phyloP scores from a whole-genome alignment of 2,113 vertebrate genomes.

The Pollachius pollachius region DNA sequence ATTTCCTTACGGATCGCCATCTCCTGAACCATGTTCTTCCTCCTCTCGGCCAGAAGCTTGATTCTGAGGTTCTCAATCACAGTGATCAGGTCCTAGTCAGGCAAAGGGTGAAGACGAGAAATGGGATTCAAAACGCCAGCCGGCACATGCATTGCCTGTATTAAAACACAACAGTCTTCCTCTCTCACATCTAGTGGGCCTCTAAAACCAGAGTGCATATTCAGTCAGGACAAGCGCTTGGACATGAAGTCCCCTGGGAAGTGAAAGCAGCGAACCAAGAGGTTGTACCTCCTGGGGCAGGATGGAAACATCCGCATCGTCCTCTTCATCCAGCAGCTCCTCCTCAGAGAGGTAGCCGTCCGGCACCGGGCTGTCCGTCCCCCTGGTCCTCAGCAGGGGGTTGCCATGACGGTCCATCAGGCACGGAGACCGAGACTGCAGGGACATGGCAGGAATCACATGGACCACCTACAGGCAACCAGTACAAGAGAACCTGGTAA shows the following conservation, averaged over 20 bases:
- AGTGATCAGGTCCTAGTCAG: conserved; percentile 70
- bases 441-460: conserved; percentile 71
- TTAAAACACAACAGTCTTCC: not conserved
- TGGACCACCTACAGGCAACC: conserved; percentile 77
- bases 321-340: conserved; percentile 71
- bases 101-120: not conserved
- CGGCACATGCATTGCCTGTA: not conserved
- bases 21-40: conserved; percentile 81
- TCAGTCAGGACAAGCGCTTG: not conserved
- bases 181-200: not conserved
- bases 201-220: not conserved
- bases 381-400: conserved; percentile 55
- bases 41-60: conserved; percentile 76
- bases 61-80: conserved; percentile 75
- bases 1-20: conserved; percentile 87
- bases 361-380: conserved; percentile 57
- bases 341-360: conserved; percentile 66
- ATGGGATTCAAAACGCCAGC: not conserved
- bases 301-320: conserved; percentile 81
- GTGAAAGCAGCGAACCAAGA: not conserved
- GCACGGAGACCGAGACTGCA: conserved; percentile 65
- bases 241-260: not conserved
- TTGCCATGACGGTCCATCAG: conserved; percentile 69
- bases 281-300: conserved; percentile 78
- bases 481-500: not conserved